Evolutionary conservation across 2,113 vertebrate genomes (phyloP), one percentile per base, ranked within the genome.

Genomic region (Zosterops borbonicus): DNA sequence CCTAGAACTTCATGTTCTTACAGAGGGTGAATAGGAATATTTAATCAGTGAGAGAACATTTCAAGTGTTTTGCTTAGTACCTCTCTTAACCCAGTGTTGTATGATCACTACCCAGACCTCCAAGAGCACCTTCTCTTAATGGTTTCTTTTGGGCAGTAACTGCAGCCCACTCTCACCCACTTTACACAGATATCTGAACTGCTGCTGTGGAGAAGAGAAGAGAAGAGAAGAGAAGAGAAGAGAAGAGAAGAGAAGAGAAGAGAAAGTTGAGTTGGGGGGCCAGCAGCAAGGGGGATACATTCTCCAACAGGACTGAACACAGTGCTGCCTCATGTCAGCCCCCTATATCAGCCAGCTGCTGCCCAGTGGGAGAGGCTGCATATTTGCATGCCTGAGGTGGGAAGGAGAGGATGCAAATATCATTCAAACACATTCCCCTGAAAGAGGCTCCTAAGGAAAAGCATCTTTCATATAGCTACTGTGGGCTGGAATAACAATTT

Each of bases 321-420:
- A 4, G 31, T 0, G 0, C 33, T 65, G 65, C 70, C 52, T 37
- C 55, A 16, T 44, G 25, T 33, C 56, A 10, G 2, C 13, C n/a
- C 37, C 27, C 33, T 44, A 0, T 16, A 41, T 16, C 52, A 58
- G 35, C 35, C 42, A 65, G 50, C 69, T 59, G 53, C 78, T 23
- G 41, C 50, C 41, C 29, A 28, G 27, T 9, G 49, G 23, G 29
- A 89, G 27, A 64, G 46, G 41, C 46, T 25, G 44, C 41, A 44
- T 24, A 33, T 58, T 56, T 65, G 56, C 50, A 22, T 1, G 4
- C 31, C 56, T 78, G 46, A 70, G 56, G 56, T 78, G 74, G 42
- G 78, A 81, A 49, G 11, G 28, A 77, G 17, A 69, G 25, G 25
- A 53, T 71, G 58, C 35, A 75, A 83, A 31, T n/a, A 31, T 23